Base-by-base conservation (phyloP, 2,797 vertebrate genomes). In the Halcyon badia region DNA sequence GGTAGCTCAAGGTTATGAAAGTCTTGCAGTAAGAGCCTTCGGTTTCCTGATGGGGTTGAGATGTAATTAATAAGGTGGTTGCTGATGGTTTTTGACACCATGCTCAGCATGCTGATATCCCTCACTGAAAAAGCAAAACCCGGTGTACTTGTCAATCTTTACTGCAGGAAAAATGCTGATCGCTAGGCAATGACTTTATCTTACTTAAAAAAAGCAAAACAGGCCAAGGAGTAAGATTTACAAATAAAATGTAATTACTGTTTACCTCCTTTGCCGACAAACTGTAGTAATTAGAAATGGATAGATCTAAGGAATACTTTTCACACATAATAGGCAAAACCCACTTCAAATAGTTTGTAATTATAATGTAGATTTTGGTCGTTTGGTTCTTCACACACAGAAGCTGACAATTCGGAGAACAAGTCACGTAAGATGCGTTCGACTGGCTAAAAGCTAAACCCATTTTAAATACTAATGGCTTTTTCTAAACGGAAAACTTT, bases 11-110 rank as follows among this genome's bases (percentile, higher is more conserved):
- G 52, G 80, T 65, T 80, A 89, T 99, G 99, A 87, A 99, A 98
- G 44, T 97, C 98, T 69, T 98, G 98, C 83, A 95, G 82, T 86
- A 99, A 98, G 66, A 98, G 98, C 86, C 98, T 98, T 77, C 97
- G 98, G 93, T 89, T 98, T 98, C 99, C 99, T 56, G 98, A 86
- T 25, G 97, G 52, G 20, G 98, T 98, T 83, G 98, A 98, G 92
- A 99, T 98, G 95, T 99, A 99, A 94, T 97, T 94, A 76, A 98
- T 73, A 44, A 99, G 80, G 52, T 54, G 94, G 71, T 51, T 87
- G 89, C 94, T 98, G 92, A 99, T 97, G 75, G 97, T 94, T 97
- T 99, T 99, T 54, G 99, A 99, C 84, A 98, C 98, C 98, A 99
- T 98, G 97, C 98, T 98, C 97, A 99, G 97, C 92, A 97, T 94